These are phyloP conservation scores for Zosterops pallidus DNA, from an alignment of 2,113 vertebrate genomes.

Conservation along the genomic window DNA sequence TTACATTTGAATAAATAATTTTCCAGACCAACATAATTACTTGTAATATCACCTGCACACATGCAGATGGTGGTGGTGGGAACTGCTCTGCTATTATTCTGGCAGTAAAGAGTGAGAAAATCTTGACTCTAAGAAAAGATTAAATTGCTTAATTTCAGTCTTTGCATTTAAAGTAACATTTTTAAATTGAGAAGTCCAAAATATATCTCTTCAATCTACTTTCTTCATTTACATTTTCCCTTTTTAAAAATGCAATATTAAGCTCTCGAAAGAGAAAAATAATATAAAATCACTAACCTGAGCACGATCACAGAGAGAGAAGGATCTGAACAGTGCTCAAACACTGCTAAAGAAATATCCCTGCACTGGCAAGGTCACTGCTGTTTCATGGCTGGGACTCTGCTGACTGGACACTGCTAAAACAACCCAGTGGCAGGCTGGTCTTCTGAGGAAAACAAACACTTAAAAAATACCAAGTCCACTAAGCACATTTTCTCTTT, in stretches of 20 bases:
- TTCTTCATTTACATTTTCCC: background rate
- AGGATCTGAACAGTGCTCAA: background rate
- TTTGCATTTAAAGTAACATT: background rate
- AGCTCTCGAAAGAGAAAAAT: background rate
- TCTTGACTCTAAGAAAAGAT: background rate
- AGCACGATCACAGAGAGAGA: background rate
- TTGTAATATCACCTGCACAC: background rate
- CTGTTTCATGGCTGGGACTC: background rate
- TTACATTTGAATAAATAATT: background rate
- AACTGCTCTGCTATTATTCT: background rate
- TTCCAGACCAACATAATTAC: background rate
- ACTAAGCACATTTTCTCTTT: background rate
- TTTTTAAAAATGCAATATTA: background rate
- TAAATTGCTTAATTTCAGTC: background rate
- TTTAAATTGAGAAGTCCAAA: background rate
- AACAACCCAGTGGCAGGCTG: background rate
- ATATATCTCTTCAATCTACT: background rate
- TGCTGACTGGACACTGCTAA: background rate
- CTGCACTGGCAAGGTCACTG: background rate
- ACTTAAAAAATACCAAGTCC: background rate
- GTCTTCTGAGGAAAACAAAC: background rate
- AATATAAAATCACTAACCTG: background rate
- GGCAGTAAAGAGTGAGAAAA: background rate
- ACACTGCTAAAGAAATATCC: background rate
- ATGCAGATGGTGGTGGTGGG: background rate